Evolutionary conservation across 2,113 vertebrate species (phyloP).

Genomic region (Prionailurus viverrinus): DNA sequence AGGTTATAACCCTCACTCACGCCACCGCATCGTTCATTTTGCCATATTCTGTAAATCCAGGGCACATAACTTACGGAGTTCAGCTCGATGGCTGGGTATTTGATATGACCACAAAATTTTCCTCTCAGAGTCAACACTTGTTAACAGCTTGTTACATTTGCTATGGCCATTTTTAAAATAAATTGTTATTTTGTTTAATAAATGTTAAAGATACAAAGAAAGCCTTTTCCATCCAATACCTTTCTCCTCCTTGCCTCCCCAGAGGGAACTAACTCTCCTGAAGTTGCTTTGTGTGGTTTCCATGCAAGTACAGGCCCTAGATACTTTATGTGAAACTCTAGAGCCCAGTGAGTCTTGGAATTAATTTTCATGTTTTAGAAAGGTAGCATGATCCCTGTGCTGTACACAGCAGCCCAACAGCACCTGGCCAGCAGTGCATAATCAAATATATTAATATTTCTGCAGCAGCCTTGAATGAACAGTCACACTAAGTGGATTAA

Average conservation of each 20-base stretch:
- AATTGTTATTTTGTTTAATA: background rate
- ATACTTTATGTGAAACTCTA: background rate
- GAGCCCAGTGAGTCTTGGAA: background rate
- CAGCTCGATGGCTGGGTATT: background rate
- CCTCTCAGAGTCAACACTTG: background rate
- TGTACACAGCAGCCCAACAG: background rate
- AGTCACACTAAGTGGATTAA: slow-evolving; percentile 24
- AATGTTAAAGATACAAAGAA: background rate
- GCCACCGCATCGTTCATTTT: background rate
- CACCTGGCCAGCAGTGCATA: background rate
- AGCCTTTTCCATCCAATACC: accelerated
- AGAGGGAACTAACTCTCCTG: background rate
- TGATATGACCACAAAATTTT: background rate
- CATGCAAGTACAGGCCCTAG: background rate
- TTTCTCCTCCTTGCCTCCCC: background rate
- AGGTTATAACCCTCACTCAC: too few relatives aligned
- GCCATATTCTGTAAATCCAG: background rate
- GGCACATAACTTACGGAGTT: background rate
- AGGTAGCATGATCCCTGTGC: background rate
- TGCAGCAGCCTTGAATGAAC: background rate
- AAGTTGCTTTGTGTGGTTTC: background rate
- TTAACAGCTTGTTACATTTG: slow-evolving; percentile 15
- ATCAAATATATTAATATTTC: slow-evolving; percentile 53
- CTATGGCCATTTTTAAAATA: background rate
- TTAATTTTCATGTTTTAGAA: slow-evolving; percentile 48